Evolutionary conservation across 2,888 invertebrate genomes (phyloP).

Genomic region (Blastobasis lacticolella): DNA sequence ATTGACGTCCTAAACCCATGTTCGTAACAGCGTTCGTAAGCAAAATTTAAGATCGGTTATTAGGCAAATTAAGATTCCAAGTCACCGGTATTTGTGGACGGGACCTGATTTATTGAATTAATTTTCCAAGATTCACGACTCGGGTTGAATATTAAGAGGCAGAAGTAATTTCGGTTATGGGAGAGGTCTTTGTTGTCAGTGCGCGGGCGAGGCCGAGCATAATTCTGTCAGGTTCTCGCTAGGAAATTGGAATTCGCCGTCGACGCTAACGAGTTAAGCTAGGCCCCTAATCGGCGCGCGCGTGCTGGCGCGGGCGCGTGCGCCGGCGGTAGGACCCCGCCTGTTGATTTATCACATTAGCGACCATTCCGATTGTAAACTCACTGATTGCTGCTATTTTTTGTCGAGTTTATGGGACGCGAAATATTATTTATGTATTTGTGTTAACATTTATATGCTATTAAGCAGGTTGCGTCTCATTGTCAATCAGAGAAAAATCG

Average conservation of each 20-base stretch:
- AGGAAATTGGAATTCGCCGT: constrained; percentile 36
- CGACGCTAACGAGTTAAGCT: constrained; percentile 32
- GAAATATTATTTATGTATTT: too few relatives aligned
- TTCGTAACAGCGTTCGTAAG: too few relatives aligned
- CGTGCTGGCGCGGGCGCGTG: constrained; percentile 1
- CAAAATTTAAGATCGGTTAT: constrained; percentile 38
- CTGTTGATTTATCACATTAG: background rate
- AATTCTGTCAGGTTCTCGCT: constrained; percentile 40
- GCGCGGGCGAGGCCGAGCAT: constrained; percentile 31
- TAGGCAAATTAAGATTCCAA: constrained; percentile 43
- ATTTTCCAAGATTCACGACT: constrained; percentile 57
- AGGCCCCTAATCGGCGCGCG: constrained; percentile 18
- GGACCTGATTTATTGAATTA: constrained; percentile 63
- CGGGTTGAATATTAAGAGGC: constrained; percentile 57
- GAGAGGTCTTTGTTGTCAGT: constrained; percentile 51
- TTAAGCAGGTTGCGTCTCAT: too few relatives aligned
- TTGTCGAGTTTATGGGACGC: too few relatives aligned
- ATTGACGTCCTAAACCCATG: too few relatives aligned
- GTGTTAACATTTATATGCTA: too few relatives aligned
- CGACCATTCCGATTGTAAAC: too few relatives aligned
- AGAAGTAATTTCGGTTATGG: constrained; percentile 60
- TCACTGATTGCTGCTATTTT: too few relatives aligned
- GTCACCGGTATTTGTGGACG: constrained; percentile 46
- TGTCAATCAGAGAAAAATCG: too few relatives aligned
- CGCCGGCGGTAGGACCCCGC: background rate